phyloP scores from a whole-genome alignment of 2,797 vertebrate species.

The Emydoidea blandingii region DNA sequence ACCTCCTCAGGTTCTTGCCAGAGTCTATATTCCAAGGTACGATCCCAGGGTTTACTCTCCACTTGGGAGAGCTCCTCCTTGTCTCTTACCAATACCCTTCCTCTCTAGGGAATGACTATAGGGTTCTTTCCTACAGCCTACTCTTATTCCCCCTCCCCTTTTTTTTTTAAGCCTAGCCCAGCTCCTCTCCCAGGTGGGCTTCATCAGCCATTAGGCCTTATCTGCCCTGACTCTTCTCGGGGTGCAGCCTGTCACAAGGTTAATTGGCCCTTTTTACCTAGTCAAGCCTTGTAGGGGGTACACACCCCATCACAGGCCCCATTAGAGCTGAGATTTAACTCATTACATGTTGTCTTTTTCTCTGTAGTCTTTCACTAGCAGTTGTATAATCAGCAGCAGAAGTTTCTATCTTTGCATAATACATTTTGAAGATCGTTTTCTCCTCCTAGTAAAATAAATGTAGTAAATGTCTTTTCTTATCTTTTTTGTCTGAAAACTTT shows the following conservation, averaged over 20 bases:
- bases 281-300: background rate
- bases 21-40: no score
- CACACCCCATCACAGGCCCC: background rate
- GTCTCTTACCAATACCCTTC: background rate
- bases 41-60: no score
- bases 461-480: background rate
- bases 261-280: background rate
- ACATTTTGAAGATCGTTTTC: background rate
- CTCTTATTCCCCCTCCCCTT: background rate
- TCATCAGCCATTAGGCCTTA: background rate
- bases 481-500: background rate
- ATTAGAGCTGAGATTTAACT: background rate
- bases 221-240: background rate
- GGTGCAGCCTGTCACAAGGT: background rate
- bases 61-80: no score
- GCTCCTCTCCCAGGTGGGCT: background rate
- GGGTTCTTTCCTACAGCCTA: background rate
- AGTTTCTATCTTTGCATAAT: background rate
- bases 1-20: no score
- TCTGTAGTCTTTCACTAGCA: constrained; percentile 15
- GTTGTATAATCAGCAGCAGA: background rate
- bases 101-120: background rate
- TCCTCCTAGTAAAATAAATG: background rate
- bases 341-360: background rate
- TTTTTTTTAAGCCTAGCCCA: background rate